Base-by-base conservation (phyloP, 2,888 invertebrate species). In the Operophtera brumata region DNA sequence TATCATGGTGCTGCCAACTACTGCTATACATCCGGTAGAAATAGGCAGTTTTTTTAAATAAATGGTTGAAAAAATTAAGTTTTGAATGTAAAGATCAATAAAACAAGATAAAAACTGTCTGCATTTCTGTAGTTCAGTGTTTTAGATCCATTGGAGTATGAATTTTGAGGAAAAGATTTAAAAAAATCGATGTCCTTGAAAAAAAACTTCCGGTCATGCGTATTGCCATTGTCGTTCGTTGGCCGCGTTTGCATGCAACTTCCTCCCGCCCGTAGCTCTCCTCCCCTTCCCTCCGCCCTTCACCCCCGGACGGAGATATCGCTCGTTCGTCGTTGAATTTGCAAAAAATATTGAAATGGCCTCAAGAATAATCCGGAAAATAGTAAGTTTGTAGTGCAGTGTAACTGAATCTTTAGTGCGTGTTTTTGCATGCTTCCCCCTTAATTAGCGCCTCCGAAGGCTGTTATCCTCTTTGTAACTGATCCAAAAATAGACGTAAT, bases 291-390 rank as follows among this genome's bases (percentile, higher is more conserved):
- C 54, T 42, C 45, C 78, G 73, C 75, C 70, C 77, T 70, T 71
- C 69, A 60, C 75, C 82, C n/a, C n/a, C n/a, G n/a, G n/a, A 82
- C 85, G 82, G 81, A 80, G 78, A 71, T 77, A 74, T 30, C 30
- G 30, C 6, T 81, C 78, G 70, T 65, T 77, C 78, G 77, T 78
- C 78, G 77, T 78, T 74, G 75, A 72, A 76, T 80, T 73, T 79
- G 77, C 70, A 74, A 80, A 80, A 80, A 76, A 80, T 80, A 71
- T 76, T 76, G 87, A 86, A 87, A 91, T 91, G 90, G 90, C 90
- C 78, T 82, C 89, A 75, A 90, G 90, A 88, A 82, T 91, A 74
- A 86, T 91, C 80, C 84, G 87, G 80, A 90, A 89, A 87, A 88
- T 90, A 74, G 90, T 91, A 89, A 90, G 90, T 90, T 84, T 70